Evolutionary conservation across 2,888 invertebrate species (phyloP), one percentile per base, ranked within the genome.

Genomic region (Cryptophagus acutangulus): DNA sequence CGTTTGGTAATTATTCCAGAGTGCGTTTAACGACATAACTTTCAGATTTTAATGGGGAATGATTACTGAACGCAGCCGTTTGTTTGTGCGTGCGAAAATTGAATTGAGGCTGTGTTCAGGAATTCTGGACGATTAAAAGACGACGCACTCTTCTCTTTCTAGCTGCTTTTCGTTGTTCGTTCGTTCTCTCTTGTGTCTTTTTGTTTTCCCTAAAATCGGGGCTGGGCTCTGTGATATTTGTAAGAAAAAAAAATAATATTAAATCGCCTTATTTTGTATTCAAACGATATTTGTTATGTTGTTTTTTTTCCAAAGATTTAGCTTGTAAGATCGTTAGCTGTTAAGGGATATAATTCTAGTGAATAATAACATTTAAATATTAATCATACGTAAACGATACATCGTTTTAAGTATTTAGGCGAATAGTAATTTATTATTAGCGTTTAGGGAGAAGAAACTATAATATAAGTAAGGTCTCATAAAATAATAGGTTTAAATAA

Each of bases 391-490:
- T 45, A 46, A 41, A 33, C 33, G 36, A 14, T 33, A 31, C 45
- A 46, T 37, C 35, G 42, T 46, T 52, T 43, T n/a, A n/a, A n/a
- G n/a, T n/a, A n/a, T 49, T 57, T 55, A 56, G 52, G 41, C 41
- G 46, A 41, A 45, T 54, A 54, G 54, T 58, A 58, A 58, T 54
- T 58, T 59, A 59, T 57, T 59, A 56, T 37, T 57, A 59, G 55
- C 49, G 43, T 46, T 42, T 49, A 53, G 51, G 47, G 12, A 14
- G 18, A 35, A 35, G 35, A 31, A 15, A 31, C 15, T 31, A n/a
- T 10, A 31, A n/a, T n/a, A n/a, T n/a, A 31, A 15, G 31, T 31
- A 31, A 31, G 31, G 31, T 31, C 2, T 2, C 15, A 31, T 14
- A 14, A 14, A n/a, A n/a, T n/a, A n/a, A n/a, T n/a, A n/a, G n/a